Base-by-base conservation (phyloP, 53 echinoderm and acorn worm genomes). In the Holothuria leucospilota region DNA sequence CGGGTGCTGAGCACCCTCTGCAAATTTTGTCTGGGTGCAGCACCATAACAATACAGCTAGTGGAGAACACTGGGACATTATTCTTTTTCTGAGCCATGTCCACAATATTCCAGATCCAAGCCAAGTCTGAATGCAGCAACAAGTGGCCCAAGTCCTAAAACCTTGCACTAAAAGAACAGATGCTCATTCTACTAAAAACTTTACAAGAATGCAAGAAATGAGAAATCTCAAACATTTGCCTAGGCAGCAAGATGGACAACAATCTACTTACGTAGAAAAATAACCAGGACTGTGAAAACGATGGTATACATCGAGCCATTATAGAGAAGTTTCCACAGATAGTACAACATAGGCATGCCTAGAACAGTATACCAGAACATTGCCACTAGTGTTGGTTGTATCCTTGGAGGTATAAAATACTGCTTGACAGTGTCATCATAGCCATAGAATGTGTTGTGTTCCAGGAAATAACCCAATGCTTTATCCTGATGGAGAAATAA, bases 371-470 rank as follows among this genome's bases (percentile, higher is more conserved):
- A 51, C 95, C 95, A 95, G 88, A 95, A 95, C 46, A 49, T 64
- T 72, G 88, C 89, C 29, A 95, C 86, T 23, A 92, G 53, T 49
- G 90, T 82, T 8, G 95, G 91, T 51, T 60, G 78, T 72, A 77
- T 85, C n/a, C 84, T 62, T 20, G 78, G 80, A 5, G 90, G 92
- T 41, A 92, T 40, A 59, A 80, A 61, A 59, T 62, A 62, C 29
- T 88, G 69, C 24, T 23, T 40, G 42, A 68, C 62, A 29, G 66
- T 85, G 16, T 86, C 53, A 53, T 94, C 84, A 67, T 85, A 96
- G 16, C 96, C 96, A 12, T 51, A 82, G 72, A 94, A 96, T 7
- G 93, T 92, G 72, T 94, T 88, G 69, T 96, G 56, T 39, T 96
- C 60, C 21, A 88, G 42, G 66, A 94, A 96, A 84, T 96, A 80